Conservation (phyloP, 2,113 vertebrate species). For the Pterocles gutturalis region DNA sequence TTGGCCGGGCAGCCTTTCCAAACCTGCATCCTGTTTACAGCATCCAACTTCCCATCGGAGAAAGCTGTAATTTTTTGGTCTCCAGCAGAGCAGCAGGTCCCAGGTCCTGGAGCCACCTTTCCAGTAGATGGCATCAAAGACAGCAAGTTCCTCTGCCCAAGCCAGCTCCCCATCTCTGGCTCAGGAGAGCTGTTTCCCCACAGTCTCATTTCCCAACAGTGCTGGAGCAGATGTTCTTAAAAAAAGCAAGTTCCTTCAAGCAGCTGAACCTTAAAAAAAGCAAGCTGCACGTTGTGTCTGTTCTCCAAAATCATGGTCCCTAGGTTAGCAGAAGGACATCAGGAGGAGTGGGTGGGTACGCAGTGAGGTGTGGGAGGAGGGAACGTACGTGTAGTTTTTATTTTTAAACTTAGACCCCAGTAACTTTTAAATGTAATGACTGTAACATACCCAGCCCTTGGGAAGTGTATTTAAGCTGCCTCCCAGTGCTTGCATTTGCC, state of each 20-base stretch:
- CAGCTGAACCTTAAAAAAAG: neutral
- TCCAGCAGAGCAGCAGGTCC: neutral
- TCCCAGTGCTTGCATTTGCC: neutral
- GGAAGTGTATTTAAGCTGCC: neutral
- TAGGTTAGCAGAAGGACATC: neutral
- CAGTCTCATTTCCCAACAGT: neutral
- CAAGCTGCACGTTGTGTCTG: rapidly evolving
- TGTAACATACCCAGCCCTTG: neutral
- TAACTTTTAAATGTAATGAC: neutral
- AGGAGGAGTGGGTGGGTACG: neutral
- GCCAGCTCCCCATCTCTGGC: neutral
- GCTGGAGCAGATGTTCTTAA: neutral
- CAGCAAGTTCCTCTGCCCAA: neutral
- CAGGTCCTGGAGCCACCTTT: neutral
- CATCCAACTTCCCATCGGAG: rapidly evolving
- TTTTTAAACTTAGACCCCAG: neutral
- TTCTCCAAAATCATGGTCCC: neutral
- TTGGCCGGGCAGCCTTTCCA: neutral
- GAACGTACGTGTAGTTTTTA: neutral
- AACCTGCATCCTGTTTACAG: neutral
- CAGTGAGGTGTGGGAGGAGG: neutral
- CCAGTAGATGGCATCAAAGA: slow-evolving; percentile 73
- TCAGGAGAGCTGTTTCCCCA: neutral
- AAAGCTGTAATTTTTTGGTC: neutral
- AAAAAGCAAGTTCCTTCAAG: neutral